Conservation (phyloP, 2,888 invertebrate genomes). For the Tetrapedia diversipes region DNA sequence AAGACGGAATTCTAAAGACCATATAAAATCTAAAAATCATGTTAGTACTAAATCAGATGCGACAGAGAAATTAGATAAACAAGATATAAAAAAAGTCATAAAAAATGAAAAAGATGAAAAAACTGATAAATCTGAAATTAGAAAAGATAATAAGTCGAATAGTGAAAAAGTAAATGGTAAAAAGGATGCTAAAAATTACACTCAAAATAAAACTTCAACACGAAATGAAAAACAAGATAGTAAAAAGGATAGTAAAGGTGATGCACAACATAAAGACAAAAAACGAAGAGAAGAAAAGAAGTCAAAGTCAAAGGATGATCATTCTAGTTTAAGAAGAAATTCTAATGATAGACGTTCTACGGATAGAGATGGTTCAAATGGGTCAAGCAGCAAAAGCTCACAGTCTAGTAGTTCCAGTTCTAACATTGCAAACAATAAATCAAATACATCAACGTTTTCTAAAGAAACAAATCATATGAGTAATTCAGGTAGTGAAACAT, state of each 20-base stretch:
- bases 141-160: slow-evolving; percentile 72
- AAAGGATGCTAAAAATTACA: slow-evolving; percentile 59
- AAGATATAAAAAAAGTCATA: slow-evolving; percentile 53
- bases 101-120: slow-evolving; percentile 68
- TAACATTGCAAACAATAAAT: slow-evolving; percentile 54
- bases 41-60: slow-evolving; percentile 52
- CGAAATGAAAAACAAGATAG: slow-evolving; percentile 54
- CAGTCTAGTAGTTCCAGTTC: slow-evolving; percentile 70
- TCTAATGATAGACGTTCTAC: slow-evolving; percentile 88
- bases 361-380: slow-evolving; percentile 92
- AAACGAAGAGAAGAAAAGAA: slow-evolving; percentile 80
- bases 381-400: slow-evolving; percentile 83
- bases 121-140: slow-evolving; percentile 58
- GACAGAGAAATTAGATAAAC: slow-evolving; percentile 57
- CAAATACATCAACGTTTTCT: slow-evolving; percentile 80
- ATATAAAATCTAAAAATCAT: slow-evolving; percentile 58
- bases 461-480: slow-evolving; percentile 85
- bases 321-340: slow-evolving; percentile 87
- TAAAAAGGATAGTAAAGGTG: slow-evolving; percentile 63
- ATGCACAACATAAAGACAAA: slow-evolving; percentile 72
- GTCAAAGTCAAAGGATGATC: slow-evolving; percentile 87
- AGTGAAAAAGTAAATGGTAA: slow-evolving; percentile 63
- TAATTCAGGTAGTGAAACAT: slow-evolving; percentile 81
- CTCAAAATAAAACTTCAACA: slow-evolving; percentile 66
- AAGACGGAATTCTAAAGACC: slow-evolving; percentile 65